phyloP scores from a whole-genome alignment of 2,797 vertebrate genomes.

The Periophthalmus magnuspinnatus region DNA sequence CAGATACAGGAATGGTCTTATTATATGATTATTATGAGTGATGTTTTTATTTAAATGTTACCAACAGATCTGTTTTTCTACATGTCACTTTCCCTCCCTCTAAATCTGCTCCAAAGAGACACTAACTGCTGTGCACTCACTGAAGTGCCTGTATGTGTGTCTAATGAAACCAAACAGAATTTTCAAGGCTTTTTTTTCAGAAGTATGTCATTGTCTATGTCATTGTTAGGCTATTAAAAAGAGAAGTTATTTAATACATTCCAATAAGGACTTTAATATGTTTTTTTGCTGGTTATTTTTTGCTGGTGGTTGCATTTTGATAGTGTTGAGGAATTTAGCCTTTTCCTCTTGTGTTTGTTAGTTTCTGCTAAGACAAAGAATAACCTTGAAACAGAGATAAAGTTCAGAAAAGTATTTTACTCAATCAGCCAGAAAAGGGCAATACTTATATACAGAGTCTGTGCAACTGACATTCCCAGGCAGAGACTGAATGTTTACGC shows the following conservation, averaged over 20 bases:
- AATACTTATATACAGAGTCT: no score
- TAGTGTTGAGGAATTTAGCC: background rate
- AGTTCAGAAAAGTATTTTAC: no score
- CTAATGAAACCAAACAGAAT: slow-evolving; percentile 30
- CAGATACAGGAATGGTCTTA: background rate
- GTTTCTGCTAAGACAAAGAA: no score
- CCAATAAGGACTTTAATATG: background rate
- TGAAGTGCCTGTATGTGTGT: slow-evolving; percentile 9
- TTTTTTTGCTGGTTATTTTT: no score
- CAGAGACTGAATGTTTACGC: no score
- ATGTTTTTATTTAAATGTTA: slow-evolving; percentile 12
- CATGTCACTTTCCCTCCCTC: background rate
- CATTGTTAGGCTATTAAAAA: no score
- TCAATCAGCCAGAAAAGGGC: no score
- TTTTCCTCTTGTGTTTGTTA: no score
- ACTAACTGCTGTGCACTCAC: background rate
- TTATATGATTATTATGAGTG: slow-evolving; percentile 17
- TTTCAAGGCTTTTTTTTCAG: slow-evolving; percentile 15
- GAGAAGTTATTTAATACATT: no score
- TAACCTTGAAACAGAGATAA: no score
- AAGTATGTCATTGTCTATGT: background rate
- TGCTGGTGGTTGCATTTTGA: no score
- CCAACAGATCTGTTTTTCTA: slow-evolving; percentile 11
- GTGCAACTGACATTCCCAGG: no score
- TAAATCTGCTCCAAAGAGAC: background rate